phyloP scores from a whole-genome alignment of 2,888 invertebrate species.

The Terebella lapidaria region DNA sequence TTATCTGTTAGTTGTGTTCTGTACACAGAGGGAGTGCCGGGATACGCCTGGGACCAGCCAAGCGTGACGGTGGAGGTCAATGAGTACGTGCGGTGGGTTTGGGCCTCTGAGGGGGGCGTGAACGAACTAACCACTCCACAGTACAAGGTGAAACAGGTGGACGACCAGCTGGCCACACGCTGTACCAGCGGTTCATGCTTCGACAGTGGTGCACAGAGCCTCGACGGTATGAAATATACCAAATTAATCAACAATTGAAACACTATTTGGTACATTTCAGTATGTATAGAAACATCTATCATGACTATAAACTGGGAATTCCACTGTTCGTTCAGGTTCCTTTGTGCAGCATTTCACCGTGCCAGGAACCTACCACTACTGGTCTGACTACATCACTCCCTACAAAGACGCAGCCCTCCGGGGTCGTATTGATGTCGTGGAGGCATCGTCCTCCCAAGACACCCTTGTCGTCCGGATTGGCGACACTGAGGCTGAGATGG shows the following conservation, averaged over 20 bases:
- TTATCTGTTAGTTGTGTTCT: too few species aligned
- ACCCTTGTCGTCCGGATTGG: background rate
- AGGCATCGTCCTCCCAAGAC: background rate
- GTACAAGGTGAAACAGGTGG: conserved; percentile 18
- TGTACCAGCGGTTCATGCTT: too few species aligned
- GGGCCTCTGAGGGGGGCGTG: conserved; percentile 11
- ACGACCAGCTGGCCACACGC: too few species aligned
- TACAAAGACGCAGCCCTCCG: background rate
- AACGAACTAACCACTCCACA: background rate
- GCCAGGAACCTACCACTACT: conserved; percentile 34
- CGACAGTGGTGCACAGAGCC: too few species aligned
- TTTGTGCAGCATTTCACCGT: conserved; percentile 18
- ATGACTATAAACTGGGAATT: too few species aligned
- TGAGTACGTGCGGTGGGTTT: conserved; percentile 23
- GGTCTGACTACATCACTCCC: conserved; percentile 24
- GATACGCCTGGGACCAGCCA: conserved; percentile 19
- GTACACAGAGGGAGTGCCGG: too few species aligned
- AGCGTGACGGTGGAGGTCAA: conserved; percentile 16
- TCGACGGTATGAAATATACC: too few species aligned
- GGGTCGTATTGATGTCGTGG: conserved; percentile 6
- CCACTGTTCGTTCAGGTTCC: too few species aligned
- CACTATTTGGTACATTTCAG: too few species aligned
- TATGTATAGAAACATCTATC: too few species aligned
- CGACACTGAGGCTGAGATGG: too few species aligned
- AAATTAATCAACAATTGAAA: too few species aligned